Evolutionary conservation across 2,797 vertebrate species (phyloP).

Genomic region (Halcyon badia): DNA sequence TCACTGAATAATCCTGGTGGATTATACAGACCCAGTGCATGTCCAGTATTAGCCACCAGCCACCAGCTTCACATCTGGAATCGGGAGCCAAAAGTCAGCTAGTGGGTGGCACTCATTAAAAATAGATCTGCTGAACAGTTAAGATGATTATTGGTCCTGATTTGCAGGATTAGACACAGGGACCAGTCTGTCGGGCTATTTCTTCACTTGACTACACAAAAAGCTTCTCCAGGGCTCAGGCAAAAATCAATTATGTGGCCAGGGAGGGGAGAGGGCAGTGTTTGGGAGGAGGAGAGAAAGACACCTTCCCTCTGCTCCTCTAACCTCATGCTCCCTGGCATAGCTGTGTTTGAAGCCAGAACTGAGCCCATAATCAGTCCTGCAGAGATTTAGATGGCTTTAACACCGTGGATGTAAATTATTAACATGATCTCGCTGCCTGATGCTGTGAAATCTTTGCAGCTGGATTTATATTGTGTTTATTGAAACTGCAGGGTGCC

Average conservation of each 20-base stretch:
- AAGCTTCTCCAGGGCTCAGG: neutral
- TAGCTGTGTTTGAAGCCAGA: neutral
- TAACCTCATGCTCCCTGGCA: neutral
- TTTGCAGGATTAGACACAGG: conserved; percentile 53
- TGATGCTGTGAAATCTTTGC: neutral
- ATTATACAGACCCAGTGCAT: conserved; percentile 31
- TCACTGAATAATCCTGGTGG: conserved; percentile 30
- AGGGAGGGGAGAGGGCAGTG: neutral
- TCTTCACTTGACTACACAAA: neutral
- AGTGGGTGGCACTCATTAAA: conserved; percentile 65
- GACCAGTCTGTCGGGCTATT: conserved; percentile 53
- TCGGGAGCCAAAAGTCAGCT: neutral
- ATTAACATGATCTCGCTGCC: neutral
- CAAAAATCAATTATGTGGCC: neutral
- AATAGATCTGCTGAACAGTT: conserved; percentile 60
- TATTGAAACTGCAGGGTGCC: neutral
- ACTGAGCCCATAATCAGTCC: neutral
- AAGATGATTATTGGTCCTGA: conserved; percentile 69
- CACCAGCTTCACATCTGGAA: conserved; percentile 62
- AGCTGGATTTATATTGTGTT: neutral
- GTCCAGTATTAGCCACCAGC: conserved; percentile 56
- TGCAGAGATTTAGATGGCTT: neutral
- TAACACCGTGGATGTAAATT: neutral
- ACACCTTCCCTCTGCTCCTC: neutral
- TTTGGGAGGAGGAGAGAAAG: neutral